Percentiles rank a stretch among this genome's conserved stretches.
Evolutionary conservation across 2,113 vertebrate genomes (phyloP).

Genomic region (Edolisoma coerulescens): DNA sequence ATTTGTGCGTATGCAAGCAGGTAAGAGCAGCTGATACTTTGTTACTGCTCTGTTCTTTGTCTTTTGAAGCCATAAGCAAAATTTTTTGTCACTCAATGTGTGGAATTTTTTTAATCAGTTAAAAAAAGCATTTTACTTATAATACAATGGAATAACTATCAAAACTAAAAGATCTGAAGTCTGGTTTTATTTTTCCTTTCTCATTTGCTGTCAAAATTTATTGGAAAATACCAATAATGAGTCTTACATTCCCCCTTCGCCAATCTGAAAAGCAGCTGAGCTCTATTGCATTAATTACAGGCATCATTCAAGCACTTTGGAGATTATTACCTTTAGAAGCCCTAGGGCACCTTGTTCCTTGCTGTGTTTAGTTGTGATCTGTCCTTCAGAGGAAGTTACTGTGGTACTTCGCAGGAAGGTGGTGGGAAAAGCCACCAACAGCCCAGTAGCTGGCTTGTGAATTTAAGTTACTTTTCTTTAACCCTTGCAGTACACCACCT

Average conservation of each 20-base stretch:
- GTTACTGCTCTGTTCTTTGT: background rate
- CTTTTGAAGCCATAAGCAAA: background rate
- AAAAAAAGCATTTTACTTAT: background rate
- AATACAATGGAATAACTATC: background rate
- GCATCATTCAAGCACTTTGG: background rate
- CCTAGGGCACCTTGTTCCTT: background rate
- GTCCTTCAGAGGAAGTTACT: background rate
- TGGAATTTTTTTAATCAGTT: background rate
- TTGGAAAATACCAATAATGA: background rate
- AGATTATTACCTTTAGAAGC: background rate
- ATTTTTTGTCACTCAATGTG: background rate
- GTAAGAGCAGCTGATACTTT: constrained; percentile 62
- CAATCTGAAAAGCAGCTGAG: background rate
- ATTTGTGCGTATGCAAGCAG: constrained; percentile 96
- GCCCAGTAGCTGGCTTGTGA: background rate
- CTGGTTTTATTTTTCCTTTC: background rate
- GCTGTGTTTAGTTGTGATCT: background rate
- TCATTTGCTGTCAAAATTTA: background rate
- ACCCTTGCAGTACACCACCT: background rate
- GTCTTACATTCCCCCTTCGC: background rate
- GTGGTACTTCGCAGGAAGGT: background rate
- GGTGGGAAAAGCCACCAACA: accelerated
- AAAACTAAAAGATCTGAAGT: background rate
- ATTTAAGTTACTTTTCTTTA: background rate
- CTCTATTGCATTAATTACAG: background rate